Evolutionary conservation across 1,140 invertebrate genomes (phyloP), one percentile per base, ranked within the genome.

Genomic region (Drosophila melanogaster): DNA sequence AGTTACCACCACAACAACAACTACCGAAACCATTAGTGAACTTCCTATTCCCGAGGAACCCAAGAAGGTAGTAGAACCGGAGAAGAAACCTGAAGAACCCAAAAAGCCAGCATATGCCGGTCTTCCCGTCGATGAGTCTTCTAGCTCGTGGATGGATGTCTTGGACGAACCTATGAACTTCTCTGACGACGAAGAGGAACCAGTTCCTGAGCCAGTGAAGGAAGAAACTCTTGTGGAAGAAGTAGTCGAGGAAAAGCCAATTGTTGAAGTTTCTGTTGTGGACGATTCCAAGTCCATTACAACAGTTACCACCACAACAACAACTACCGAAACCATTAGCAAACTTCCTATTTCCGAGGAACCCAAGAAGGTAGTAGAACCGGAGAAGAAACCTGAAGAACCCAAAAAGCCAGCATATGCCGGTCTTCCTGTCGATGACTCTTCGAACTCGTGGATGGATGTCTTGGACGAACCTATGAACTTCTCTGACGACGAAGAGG

Each of bases 371-470:
- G 2, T 33, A 33, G 43, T 37, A 6, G 47, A 76, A 7, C 38
- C 38, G 1, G 53, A 33, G 26, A 61, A 57, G 41, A 75, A 77
- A 80, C 47, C 30, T 1, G 83, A 86, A 22, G 59, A 69, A 35
- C 69, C 79, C 1, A 81, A 77, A 40, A 77, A 85, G 56, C 66
- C 57, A 19, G 78, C 77, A 15, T 93, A 93, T 70, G 92, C 92
- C 56, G 93, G 92, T 17, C 79, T 93, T 26, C 92, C 93, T 26
- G 92, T 93, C 24, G 92, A 94, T 62, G 87, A 93, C 59, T 90
- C 93, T 0, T 65, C 75, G 14, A 81, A 75, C 24, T 78, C 91
- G 1, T 91, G 89, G 89, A 86, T 87, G 50, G 71, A 84, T 51
- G 79, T 91, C 22, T 46, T 90, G 55, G 87, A 90, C 22, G 87